Percentiles rank a stretch among this genome's conserved stretches.
These are phyloP conservation scores for Epinotia brunnichana DNA, from an alignment of 2,888 invertebrate genomes.

Conservation along the genomic window DNA sequence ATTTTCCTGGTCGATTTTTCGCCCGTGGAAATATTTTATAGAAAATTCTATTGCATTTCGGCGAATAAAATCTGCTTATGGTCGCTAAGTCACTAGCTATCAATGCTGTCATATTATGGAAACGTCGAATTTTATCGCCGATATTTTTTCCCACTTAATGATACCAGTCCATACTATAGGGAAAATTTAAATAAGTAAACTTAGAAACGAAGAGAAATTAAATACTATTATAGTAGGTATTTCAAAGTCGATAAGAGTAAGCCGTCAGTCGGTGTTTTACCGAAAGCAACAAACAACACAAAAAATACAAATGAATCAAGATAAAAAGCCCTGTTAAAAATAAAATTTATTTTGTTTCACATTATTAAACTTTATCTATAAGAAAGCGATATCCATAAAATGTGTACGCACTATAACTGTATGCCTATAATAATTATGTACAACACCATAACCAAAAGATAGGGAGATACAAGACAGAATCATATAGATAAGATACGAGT, in stretches of 20 bases:
- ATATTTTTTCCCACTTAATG: not conserved
- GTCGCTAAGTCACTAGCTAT: no score
- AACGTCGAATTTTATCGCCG: no score
- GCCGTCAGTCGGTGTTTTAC: not conserved
- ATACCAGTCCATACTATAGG: no score
- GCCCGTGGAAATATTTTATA: no score
- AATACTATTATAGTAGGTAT: not conserved
- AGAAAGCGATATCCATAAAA: conserved; percentile 26
- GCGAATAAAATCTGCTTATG: no score
- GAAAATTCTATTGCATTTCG: no score
- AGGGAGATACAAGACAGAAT: conserved; percentile 48
- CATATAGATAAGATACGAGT: conserved; percentile 66
- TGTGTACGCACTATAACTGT: conserved; percentile 11
- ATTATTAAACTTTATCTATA: conserved; percentile 19
- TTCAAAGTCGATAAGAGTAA: not conserved
- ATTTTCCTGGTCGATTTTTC: no score
- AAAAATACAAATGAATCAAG: not conserved
- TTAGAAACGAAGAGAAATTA: not conserved
- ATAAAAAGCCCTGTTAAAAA: conserved; percentile 17
- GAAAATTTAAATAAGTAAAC: not conserved
- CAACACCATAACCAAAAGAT: conserved; percentile 31
- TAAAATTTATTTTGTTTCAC: conserved; percentile 10
- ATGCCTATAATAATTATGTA: conserved; percentile 33
- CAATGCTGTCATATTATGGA: no score
- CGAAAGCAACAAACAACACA: conserved; percentile 13